Evolutionary conservation across 2,888 invertebrate genomes (phyloP), one percentile per base, ranked within the genome.

Genomic region (Cephus spinipes): DNA sequence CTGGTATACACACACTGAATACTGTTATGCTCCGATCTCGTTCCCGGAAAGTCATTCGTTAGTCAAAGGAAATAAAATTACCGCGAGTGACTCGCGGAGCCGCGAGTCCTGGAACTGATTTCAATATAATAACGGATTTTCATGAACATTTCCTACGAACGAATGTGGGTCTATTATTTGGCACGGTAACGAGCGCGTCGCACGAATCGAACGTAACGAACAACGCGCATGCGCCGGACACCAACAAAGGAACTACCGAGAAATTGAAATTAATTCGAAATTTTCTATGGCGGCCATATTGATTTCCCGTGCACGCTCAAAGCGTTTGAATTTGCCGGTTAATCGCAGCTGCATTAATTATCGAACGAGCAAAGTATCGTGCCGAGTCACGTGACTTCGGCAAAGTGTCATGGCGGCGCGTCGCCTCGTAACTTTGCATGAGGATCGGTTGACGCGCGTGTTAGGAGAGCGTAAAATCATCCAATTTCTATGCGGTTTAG

Each of bases 1-100:
- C 55, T 55, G 23, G 23, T 55, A 55, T 9, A 9, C 23, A 55
- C 55, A 23, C 1, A 23, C 31, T 32, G 36, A 73, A 69, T 12
- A 71, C 33, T 32, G 33, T 31, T 75, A 75, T 34, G 55, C 75
- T 30, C 35, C 4, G 73, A 73, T 75, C 75, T 76, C 68, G 75
- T 78, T 78, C 78, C 23, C 75, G 74, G 78, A 78, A 78, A 55
- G 75, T 75, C 34, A 78, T 78, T 78, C 76, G 75, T 78, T 78
- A 78, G 76, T 68, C 34, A 71, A 68, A 76, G 73, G 78, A 78
- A 76, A 78, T 78, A 73, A 73, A 78, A 78, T 78, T 78, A 78
- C 78, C 68, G 34, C 76, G 75, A 75, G 78, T 78, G 78, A 78
- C 78, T 78, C 55, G 78, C 75, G 78, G 36, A 75, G 40, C 36